These are phyloP conservation scores for Standfussiana lucernea DNA, from an alignment of 2,888 invertebrate genomes.

Conservation along the genomic window DNA sequence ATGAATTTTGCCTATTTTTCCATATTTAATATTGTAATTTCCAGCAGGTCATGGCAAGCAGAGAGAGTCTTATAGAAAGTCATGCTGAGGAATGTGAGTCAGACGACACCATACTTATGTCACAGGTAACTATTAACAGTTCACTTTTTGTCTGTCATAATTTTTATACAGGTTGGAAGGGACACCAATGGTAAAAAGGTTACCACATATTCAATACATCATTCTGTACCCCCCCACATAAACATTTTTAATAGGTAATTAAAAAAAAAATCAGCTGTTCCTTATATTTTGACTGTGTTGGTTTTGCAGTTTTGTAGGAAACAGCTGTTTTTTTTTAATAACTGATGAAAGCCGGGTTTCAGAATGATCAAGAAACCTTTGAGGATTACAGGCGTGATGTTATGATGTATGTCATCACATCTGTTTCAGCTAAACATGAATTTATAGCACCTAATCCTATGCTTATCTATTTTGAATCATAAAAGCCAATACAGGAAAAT, in stretches of 20 bases:
- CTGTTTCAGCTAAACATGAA: background rate
- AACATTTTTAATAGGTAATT: no score
- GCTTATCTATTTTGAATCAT: constrained; percentile 22
- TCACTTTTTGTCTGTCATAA: background rate
- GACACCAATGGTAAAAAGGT: no score
- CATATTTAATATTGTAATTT: constrained; percentile 68
- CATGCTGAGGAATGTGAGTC: constrained; percentile 93
- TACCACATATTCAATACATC: no score
- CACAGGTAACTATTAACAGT: constrained; percentile 90
- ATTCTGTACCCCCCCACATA: no score
- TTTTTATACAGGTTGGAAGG: background rate
- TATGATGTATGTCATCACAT: background rate
- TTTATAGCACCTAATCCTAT: background rate
- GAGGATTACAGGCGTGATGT: no score
- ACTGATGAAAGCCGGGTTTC: no score
- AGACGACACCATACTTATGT: constrained; percentile 94
- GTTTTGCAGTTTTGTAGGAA: no score
- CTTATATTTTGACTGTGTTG: no score
- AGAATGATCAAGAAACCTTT: no score
- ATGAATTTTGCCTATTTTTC: background rate
- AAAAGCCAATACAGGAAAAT: constrained; percentile 12
- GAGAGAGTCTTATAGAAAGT: constrained; percentile 94
- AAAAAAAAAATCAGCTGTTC: no score
- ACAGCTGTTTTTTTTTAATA: no score
- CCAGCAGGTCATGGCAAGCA: constrained; percentile 94